phyloP scores from a whole-genome alignment of 2,113 vertebrate species.

The Melanocharis versteri region DNA sequence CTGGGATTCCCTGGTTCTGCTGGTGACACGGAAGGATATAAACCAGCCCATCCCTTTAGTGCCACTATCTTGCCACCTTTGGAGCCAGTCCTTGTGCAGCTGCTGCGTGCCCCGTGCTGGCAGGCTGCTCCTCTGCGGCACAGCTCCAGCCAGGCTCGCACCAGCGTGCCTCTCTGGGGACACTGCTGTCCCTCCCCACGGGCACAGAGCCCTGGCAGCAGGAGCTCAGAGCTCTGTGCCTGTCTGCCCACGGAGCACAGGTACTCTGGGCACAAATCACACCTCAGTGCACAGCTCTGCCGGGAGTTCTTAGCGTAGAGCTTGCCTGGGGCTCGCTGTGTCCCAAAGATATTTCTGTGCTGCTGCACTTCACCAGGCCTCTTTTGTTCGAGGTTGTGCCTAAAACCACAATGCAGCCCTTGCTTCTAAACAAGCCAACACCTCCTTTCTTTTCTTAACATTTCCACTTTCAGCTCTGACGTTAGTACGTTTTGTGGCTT shows the following conservation, averaged over 20 bases:
- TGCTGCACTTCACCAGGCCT: background rate
- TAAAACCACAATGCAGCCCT: background rate
- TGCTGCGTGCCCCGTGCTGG: background rate
- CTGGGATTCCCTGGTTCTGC: background rate
- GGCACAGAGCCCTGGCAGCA: background rate
- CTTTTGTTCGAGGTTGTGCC: background rate
- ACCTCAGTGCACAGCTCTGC: background rate
- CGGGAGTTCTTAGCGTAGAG: background rate
- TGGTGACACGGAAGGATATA: background rate
- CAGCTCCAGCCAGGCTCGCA: background rate
- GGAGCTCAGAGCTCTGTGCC: fast-evolving
- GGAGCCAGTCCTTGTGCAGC: background rate
- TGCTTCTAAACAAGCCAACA: background rate
- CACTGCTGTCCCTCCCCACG: background rate
- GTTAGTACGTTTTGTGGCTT: constrained; percentile 15
- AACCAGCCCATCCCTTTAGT: background rate
- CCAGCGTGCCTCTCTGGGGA: background rate
- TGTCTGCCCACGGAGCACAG: fast-evolving
- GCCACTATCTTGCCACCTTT: fast-evolving
- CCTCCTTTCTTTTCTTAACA: background rate
- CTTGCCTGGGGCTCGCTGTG: background rate
- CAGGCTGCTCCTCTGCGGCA: background rate
- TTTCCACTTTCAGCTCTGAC: constrained; percentile 3
- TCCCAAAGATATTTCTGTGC: background rate
- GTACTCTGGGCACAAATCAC: background rate